Percentiles rank a stretch among this genome's conserved stretches.
Evolutionary conservation across 2,888 invertebrate genomes (phyloP).

Genomic region (Callosobruchus maculatus): DNA sequence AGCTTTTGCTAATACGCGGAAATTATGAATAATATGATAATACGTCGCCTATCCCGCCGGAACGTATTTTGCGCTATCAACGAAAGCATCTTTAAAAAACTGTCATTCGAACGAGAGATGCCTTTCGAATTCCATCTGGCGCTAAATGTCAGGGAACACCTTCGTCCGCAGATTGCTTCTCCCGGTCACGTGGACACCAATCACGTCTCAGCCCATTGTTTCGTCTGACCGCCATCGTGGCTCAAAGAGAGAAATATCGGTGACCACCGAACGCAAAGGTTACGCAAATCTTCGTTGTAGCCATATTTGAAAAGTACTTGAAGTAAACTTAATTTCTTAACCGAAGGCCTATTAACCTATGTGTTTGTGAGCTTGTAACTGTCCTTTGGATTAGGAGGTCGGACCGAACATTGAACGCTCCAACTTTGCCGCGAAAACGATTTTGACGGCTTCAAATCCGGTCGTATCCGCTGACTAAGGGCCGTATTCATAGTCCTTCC

Average conservation of each 20-base stretch:
- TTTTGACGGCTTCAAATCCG: too few species aligned
- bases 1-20: background rate
- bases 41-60: background rate
- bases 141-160: background rate
- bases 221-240: background rate
- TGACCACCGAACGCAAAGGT: background rate
- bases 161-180: background rate
- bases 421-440: too few species aligned
- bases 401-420: too few species aligned
- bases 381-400: too few species aligned
- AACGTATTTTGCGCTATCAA: background rate
- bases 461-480: too few species aligned
- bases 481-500: too few species aligned
- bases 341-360: too few species aligned
- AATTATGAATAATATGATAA: background rate
- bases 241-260: background rate
- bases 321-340: too few species aligned
- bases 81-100: background rate
- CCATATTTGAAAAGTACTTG: too few species aligned
- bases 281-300: too few species aligned
- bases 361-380: too few species aligned
- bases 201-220: background rate
- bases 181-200: background rate
- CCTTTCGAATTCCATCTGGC: background rate
- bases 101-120: background rate